Percentiles rank a stretch among this genome's conserved stretches.
phyloP scores from a whole-genome alignment of 1,140 invertebrate genomes.

The Drosophila parvula region DNA sequence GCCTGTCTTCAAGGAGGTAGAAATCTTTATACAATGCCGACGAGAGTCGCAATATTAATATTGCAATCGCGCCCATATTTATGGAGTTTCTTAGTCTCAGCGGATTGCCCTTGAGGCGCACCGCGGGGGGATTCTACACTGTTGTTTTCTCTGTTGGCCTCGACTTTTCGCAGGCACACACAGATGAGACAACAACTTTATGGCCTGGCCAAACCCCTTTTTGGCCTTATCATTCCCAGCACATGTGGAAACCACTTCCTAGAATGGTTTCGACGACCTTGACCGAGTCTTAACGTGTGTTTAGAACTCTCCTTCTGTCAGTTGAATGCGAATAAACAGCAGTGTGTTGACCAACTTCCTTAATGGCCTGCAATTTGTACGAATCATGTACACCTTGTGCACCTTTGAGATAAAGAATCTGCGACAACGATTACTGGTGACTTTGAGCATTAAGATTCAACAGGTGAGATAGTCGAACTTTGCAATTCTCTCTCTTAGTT shows the following conservation, averaged over 20 bases:
- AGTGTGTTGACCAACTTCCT: conserved; percentile 46
- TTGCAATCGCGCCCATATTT: conserved; percentile 36
- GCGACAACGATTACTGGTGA: conserved; percentile 24
- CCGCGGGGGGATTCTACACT: conserved; percentile 20
- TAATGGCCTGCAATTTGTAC: conserved; percentile 49
- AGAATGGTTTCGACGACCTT: conserved; percentile 39
- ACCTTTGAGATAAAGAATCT: conserved; percentile 21
- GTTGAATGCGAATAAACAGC: background rate
- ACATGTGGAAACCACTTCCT: conserved; percentile 28
- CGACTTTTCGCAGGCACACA: conserved; percentile 50
- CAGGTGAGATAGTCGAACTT: background rate
- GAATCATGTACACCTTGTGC: conserved; percentile 22
- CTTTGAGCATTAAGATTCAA: conserved; percentile 11
- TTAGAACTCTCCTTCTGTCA: background rate
- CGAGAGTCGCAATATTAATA: conserved; percentile 1
- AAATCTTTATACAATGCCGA: conserved; percentile 17
- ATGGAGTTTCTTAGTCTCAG: conserved; percentile 27
- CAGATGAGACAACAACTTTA: conserved; percentile 38
- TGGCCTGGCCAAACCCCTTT: conserved; percentile 42
- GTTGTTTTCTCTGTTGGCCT: conserved; percentile 36
- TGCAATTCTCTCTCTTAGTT: conserved; percentile 7
- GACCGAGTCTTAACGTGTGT: conserved; percentile 35
- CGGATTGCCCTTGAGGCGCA: conserved; percentile 32
- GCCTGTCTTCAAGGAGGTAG: conserved; percentile 25
- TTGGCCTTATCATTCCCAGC: conserved; percentile 24